Evolutionary conservation across 2,888 invertebrate genomes (phyloP).

Genomic region (Eupithecia subumbrata): DNA sequence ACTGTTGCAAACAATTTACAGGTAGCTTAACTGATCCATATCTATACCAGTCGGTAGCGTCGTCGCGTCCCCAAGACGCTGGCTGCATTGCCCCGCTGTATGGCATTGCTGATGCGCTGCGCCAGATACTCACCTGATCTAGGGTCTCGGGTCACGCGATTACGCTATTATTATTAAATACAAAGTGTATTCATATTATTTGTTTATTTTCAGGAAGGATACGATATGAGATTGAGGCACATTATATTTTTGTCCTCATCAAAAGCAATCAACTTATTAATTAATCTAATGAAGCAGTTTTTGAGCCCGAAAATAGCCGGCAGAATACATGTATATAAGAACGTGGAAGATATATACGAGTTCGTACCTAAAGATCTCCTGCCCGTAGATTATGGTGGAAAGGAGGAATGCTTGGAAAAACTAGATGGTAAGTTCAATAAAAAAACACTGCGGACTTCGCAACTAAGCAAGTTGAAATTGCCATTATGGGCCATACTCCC

Average conservation of each 20-base stretch:
- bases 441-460: no score
- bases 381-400: slow-evolving; percentile 40
- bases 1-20: no score
- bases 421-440: slow-evolving; percentile 26
- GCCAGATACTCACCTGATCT: no score
- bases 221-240: slow-evolving; percentile 61
- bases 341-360: slow-evolving; percentile 27
- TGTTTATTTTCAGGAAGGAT: slow-evolving; percentile 56
- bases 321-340: slow-evolving; percentile 36
- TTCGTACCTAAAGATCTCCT: slow-evolving; percentile 26
- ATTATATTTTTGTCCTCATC: slow-evolving; percentile 70
- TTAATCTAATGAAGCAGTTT: slow-evolving; percentile 62
- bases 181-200: background rate
- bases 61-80: no score
- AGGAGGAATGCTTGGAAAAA: slow-evolving; percentile 29
- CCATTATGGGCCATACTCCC: no score
- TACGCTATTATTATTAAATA: no score
- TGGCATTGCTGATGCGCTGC: no score
- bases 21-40: no score
- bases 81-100: no score
- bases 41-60: no score
- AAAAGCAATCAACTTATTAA: slow-evolving; percentile 62
- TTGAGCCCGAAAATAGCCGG: slow-evolving; percentile 37
- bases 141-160: no score
- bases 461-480: no score